Evolutionary conservation across 2,888 invertebrate species (phyloP), one percentile per base, ranked within the genome.

Genomic region (Tenthredo mesomela): DNA sequence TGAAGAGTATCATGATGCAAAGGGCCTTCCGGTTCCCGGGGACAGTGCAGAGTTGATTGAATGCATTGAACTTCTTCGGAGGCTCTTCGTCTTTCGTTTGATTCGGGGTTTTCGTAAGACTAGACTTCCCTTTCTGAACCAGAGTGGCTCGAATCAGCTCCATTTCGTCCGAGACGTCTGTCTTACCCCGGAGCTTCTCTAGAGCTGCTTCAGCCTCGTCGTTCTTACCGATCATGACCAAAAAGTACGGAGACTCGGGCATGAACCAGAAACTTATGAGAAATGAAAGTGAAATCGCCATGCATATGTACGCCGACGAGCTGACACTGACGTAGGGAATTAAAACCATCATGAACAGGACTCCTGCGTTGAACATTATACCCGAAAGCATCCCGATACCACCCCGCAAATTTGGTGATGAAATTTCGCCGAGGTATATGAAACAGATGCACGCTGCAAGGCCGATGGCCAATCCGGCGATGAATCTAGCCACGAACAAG

Each of bases 361-460:
- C 88, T 10, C 92, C 93, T 40, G 89, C 54, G 78, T 90, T 92
- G 89, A 93, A 94, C 90, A 95, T 94, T 92, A 95, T 94, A 89
- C 94, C 94, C 93, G 94, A 94, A 87, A 95, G 93, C 29, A 95
- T 95, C 88, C 95, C 94, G 87, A 95, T 94, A 37, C 95, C 95
- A n/a, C 96, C 96, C 84, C 96, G 94, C 0, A 86, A 86, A 0
- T 85, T 82, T 9, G 86, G 82, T 2, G 90, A 90, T 0, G 89
- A 86, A 77, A 91, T 86, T 86, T 91, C 91, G 6, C 89, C 91
- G 10, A 90, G 82, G 88, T 91, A 91, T 82, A 90, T 88, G 70
- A 88, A 88, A 2, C 83, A 65, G 6, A 88, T 87, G 86, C 88
- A 88, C 43, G 88, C 43, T 37, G 86, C 85, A 43, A 89, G 77